Evolutionary conservation across 2,113 vertebrate species (phyloP), one percentile per base, ranked within the genome.

Genomic region (Stegostoma tigrinum): DNA sequence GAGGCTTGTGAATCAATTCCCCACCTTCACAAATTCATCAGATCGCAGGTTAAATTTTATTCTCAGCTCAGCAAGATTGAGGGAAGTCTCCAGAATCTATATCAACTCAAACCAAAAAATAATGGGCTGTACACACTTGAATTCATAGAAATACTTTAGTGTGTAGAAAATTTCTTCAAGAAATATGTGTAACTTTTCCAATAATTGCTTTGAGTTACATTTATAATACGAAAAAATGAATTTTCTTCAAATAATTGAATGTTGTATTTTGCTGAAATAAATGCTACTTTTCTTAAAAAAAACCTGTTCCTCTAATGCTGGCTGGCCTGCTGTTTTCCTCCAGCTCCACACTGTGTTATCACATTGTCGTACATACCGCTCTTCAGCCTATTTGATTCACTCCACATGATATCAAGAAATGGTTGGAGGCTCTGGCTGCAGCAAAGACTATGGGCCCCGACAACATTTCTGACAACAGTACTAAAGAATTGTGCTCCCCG

Each of bases 1-100:
- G 98, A 99, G 96, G 98, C 98, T 83, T 99, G 98, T 96, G 97
- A 96, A 0, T 96, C 99, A 80, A 97, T 99, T 96, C 96, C 97
- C 67, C 97, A 96, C 95, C 97, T 99, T 89, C 98, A 99, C 96
- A 98, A 96, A 94, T 99, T 98, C 96, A 98, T 99, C 30, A 98
- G 97, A 96, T 98, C 98, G 61, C 99, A 99, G 97, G 99, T 99
- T 96, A 97, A 96, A 96, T 97, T 99, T 95, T 98, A 98, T 96
- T 99, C 98, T 0, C 98, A 99, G 96, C 98, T 99, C 21, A 99
- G 98, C 96, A 99, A 99, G 97, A 98, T 99, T 19, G 98, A 99
- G 96, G 98, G 98, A 96, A 98, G 98, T 96, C 98, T 99, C 95
- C 97, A 96, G 85, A 98, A 98, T 68, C 97, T 99, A 34, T 97